These are phyloP conservation scores for Scaptodrosophila lebanonensis DNA, from an alignment of 1,140 invertebrate genomes.

Conservation along the genomic window DNA sequence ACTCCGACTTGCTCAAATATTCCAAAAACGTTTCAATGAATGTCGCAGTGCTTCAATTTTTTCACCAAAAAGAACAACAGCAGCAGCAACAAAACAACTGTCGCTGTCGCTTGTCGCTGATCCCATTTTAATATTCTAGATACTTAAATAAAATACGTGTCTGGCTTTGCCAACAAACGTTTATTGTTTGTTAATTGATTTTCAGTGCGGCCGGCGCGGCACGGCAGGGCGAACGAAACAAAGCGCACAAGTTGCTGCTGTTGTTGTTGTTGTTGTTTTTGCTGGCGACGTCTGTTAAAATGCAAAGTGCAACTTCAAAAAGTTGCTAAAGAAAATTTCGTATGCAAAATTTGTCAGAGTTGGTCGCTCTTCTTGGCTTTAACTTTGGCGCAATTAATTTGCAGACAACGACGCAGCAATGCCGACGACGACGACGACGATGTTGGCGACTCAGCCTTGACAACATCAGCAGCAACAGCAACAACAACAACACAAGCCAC, in stretches of 20 bases:
- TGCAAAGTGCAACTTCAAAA: constrained; percentile 67
- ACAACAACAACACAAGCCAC: too few relatives aligned
- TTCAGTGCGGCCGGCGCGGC: constrained; percentile 9
- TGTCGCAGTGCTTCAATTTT: constrained; percentile 73
- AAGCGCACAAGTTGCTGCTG: too few relatives aligned
- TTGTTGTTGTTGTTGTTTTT: constrained; percentile 65
- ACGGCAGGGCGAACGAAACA: not conserved
- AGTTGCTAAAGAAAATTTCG: constrained; percentile 42
- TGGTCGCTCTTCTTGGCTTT: constrained; percentile 18
- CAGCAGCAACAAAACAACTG: constrained; percentile 20
- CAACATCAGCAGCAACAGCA: too few relatives aligned
- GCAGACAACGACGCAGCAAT: constrained; percentile 61
- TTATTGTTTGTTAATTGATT: constrained; percentile 77
- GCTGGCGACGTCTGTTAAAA: constrained; percentile 54
- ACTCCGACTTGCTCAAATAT: constrained; percentile 61
- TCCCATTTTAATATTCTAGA: constrained; percentile 77
- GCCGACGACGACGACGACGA: too few relatives aligned
- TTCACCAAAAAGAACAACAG: constrained; percentile 25
- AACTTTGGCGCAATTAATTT: constrained; percentile 62
- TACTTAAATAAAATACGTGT: constrained; percentile 76
- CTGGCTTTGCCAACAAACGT: constrained; percentile 73
- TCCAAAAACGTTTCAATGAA: constrained; percentile 73
- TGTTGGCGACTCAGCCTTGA: constrained; percentile 56
- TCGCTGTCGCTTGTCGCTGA: constrained; percentile 57
- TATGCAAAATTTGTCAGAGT: constrained; percentile 71